These are phyloP conservation scores for Cryptus armator DNA, from an alignment of 2,888 invertebrate genomes.

Conservation along the genomic window DNA sequence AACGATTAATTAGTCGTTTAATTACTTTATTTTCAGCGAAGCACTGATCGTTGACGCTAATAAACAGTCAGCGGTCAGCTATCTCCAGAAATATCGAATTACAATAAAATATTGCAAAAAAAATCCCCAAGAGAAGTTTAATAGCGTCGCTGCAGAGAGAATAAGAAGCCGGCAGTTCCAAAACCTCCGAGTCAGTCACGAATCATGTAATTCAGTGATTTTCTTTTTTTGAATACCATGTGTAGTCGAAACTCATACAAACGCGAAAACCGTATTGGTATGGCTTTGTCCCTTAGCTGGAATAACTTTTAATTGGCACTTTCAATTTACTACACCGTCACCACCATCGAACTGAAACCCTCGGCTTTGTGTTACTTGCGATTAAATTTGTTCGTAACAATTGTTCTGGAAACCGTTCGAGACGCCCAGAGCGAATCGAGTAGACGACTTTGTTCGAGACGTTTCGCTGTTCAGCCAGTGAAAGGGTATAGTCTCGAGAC, in stretches of 20 bases:
- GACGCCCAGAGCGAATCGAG: slow-evolving; percentile 24
- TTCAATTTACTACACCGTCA: slow-evolving; percentile 72
- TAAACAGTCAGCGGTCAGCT: not conserved
- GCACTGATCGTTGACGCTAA: no score
- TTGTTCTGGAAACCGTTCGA: slow-evolving; percentile 33
- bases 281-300: slow-evolving; percentile 41
- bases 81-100: not conserved
- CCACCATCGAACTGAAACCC: slow-evolving; percentile 28
- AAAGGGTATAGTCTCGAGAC: not conserved
- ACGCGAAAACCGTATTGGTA: slow-evolving; percentile 35
- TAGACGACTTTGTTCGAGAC: slow-evolving; percentile 50
- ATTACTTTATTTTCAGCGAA: no score
- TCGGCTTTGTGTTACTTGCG: slow-evolving; percentile 70
- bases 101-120: not conserved
- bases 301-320: slow-evolving; percentile 81
- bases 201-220: not conserved
- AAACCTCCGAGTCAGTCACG: not conserved
- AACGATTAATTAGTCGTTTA: no score
- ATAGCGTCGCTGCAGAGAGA: not conserved
- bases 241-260: slow-evolving; percentile 8
- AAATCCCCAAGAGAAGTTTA: not conserved
- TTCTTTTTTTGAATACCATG: not conserved
- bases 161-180: not conserved
- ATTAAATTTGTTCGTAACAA: slow-evolving; percentile 72
- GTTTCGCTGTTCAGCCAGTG: slow-evolving; percentile 30